These are phyloP conservation scores for Diplolepis rosae DNA, from an alignment of 2,888 invertebrate species.

Conservation along the genomic window DNA sequence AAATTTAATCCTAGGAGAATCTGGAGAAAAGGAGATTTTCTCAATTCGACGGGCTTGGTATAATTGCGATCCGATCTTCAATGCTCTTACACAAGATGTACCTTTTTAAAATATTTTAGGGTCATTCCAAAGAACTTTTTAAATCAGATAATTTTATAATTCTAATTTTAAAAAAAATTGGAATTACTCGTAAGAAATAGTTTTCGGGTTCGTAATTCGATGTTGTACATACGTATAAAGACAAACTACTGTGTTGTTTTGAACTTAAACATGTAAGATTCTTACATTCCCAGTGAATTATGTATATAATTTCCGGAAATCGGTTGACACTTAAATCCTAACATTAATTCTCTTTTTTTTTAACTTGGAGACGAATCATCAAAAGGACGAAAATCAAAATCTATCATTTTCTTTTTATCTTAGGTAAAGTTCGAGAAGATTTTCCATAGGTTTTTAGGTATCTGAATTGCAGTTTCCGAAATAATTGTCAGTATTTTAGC, in stretches of 20 bases:
- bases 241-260: conserved; percentile 5
- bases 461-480: not conserved
- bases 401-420: not conserved
- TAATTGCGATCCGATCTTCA: not conserved
- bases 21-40: not conserved
- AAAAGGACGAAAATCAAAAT: conserved; percentile 1
- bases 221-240: conserved; percentile 8
- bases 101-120: not conserved
- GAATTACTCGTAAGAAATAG: too few species aligned
- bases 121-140: too few species aligned
- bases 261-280: conserved; percentile 9
- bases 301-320: not conserved
- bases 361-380: not conserved
- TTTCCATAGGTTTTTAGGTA: not conserved
- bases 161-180: too few species aligned
- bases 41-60: not conserved
- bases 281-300: conserved; percentile 12
- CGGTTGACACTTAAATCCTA: not conserved
- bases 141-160: too few species aligned
- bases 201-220: not conserved
- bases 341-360: not conserved
- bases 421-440: not conserved
- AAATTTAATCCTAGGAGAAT: not conserved
- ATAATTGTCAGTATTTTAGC: conserved; percentile 1
- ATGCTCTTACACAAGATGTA: not conserved